Conservation (phyloP, 2,113 vertebrate species). For the Epinephelus lanceolatus region DNA sequence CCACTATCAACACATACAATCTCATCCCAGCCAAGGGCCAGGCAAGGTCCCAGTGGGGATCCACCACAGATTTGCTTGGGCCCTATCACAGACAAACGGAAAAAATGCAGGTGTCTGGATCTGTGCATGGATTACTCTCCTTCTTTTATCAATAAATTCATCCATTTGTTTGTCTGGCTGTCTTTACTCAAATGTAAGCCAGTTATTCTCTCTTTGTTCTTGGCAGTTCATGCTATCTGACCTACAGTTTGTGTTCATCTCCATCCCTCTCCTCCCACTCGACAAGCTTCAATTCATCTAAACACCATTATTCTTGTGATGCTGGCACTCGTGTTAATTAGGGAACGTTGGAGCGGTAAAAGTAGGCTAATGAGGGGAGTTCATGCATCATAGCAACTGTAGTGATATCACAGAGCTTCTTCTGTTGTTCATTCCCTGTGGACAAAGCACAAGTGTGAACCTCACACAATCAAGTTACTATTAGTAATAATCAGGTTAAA, state of each 20-base stretch:
- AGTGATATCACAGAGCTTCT: neutral
- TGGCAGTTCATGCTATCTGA: neutral
- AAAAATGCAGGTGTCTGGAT: too few species aligned
- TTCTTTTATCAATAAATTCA: neutral
- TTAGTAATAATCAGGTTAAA: neutral
- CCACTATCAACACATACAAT: too few species aligned
- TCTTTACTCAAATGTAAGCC: neutral
- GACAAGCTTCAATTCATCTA: neutral
- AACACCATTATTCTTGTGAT: neutral
- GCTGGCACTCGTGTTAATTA: conserved; percentile 24
- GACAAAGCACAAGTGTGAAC: conserved; percentile 17
- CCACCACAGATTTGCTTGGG: too few species aligned
- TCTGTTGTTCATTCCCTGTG: neutral
- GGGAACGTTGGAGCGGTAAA: conserved; percentile 1
- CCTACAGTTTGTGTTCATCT: neutral
- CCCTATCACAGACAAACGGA: too few species aligned
- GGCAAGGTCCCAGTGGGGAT: too few species aligned
- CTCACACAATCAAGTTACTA: neutral
- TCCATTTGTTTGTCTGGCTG: neutral
- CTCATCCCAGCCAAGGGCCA: too few species aligned
- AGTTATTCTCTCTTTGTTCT: neutral
- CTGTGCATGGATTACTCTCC: neutral
- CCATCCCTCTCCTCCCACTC: neutral
- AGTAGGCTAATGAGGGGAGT: conserved; percentile 35
- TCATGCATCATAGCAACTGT: neutral